Percentiles rank a stretch among this genome's conserved stretches.
Conservation (phyloP, 2,113 vertebrate genomes). For the Naja naja region DNA sequence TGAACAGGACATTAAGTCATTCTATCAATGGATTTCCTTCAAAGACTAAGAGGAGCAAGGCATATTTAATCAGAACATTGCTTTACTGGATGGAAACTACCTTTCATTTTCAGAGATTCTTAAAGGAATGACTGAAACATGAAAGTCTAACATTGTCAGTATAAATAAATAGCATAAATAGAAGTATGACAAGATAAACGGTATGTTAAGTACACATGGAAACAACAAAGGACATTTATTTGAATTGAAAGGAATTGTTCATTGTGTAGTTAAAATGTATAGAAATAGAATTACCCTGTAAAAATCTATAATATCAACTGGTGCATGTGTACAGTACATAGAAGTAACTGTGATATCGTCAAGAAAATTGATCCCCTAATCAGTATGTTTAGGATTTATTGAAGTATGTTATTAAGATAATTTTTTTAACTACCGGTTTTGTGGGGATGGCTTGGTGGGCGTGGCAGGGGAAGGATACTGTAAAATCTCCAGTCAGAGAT, state of each 20-base stretch:
- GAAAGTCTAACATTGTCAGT: not conserved
- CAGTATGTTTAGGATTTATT: not conserved
- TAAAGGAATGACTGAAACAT: not conserved
- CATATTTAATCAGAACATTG: slow-evolving; percentile 2
- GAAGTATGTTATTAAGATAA: not conserved
- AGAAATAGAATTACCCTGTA: not conserved
- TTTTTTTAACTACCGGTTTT: too few species aligned
- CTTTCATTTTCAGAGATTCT: not conserved
- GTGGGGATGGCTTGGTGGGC: too few species aligned
- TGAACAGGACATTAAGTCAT: slow-evolving; percentile 13
- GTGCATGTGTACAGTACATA: not conserved
- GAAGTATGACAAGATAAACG: not conserved
- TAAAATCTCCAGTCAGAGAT: too few species aligned
- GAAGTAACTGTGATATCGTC: not conserved
- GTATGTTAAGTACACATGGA: not conserved
- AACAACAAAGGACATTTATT: not conserved
- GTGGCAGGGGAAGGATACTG: too few species aligned
- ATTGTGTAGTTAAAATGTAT: not conserved
- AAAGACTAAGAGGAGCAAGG: slow-evolving; percentile 13
- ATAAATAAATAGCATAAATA: not conserved
- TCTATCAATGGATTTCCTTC: slow-evolving; percentile 22
- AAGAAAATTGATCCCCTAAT: not conserved
- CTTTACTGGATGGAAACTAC: not conserved
- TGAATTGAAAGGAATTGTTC: not conserved
- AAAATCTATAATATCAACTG: not conserved